Conservation (phyloP, 2,113 vertebrate species). For the Psittacara wagleri region DNA sequence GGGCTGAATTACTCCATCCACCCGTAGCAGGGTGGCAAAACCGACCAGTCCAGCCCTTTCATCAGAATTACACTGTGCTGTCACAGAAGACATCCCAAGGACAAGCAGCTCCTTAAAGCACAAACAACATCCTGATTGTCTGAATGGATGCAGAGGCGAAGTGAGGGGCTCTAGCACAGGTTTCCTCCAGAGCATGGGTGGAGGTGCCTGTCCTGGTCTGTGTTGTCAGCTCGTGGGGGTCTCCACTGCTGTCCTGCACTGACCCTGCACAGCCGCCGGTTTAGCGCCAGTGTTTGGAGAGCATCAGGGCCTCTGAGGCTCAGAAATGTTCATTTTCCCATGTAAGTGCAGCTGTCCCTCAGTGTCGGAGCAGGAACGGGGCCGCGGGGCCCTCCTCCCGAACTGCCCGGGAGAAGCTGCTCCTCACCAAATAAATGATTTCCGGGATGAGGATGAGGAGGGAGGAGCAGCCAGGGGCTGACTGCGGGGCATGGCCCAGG, state of each 20-base stretch:
- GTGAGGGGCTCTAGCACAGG: background rate
- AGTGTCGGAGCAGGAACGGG: background rate
- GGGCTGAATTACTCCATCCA: background rate
- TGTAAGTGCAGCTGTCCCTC: background rate
- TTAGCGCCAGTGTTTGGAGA: background rate
- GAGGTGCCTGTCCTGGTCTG: background rate
- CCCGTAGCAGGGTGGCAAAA: background rate
- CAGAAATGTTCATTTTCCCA: background rate
- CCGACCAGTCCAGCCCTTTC: background rate
- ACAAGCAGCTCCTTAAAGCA: background rate
- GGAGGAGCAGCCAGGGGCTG: background rate
- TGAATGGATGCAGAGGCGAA: background rate
- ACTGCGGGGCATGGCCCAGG: background rate
- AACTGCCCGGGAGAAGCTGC: background rate
- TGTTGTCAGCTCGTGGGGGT: background rate
- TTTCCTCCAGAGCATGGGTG: background rate
- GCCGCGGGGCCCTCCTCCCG: background rate
- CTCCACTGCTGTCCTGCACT: accelerated
- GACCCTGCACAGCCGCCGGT: accelerated
- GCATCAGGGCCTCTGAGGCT: background rate
- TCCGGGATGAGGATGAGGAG: background rate
- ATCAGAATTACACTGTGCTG: background rate
- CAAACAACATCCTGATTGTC: background rate
- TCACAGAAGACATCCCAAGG: background rate
- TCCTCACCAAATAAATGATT: slow-evolving; percentile 41